Evolutionary conservation across 2,888 invertebrate species (phyloP).

Genomic region (Lasioglossum lativentre): DNA sequence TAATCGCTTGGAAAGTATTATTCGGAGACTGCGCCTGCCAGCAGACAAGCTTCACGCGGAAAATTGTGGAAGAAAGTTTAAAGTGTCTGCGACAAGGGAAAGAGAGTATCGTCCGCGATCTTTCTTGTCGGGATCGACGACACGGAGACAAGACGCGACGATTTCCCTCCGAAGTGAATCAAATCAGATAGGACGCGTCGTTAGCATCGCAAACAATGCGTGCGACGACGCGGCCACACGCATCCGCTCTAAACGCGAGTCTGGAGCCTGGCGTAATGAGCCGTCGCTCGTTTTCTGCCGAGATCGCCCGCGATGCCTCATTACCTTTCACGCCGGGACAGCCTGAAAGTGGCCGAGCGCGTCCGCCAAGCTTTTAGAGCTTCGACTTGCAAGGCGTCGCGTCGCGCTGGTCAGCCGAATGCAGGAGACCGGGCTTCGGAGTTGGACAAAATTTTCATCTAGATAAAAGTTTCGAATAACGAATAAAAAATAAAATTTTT

Average conservation of each 20-base stretch:
- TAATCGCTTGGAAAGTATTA: too few relatives aligned
- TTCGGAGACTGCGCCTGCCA: background rate
- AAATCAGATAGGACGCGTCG: slow-evolving; percentile 43
- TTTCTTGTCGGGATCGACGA: background rate
- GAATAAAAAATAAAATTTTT: too few relatives aligned
- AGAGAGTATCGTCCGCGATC: slow-evolving; percentile 18
- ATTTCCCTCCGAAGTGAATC: slow-evolving; percentile 29
- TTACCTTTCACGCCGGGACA: slow-evolving; percentile 61
- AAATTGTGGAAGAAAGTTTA: background rate
- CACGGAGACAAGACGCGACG: background rate
- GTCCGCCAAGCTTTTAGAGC: slow-evolving; percentile 36
- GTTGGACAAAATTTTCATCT: too few relatives aligned
- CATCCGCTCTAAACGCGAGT: slow-evolving; percentile 42
- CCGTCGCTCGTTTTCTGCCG: slow-evolving; percentile 57
- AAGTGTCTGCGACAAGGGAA: background rate
- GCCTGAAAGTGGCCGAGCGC: slow-evolving; percentile 34
- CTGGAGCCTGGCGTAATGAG: slow-evolving; percentile 55
- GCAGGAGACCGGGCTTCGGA: too few relatives aligned
- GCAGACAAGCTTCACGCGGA: background rate
- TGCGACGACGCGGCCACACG: slow-evolving; percentile 40
- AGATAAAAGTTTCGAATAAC: too few relatives aligned
- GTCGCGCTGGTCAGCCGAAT: background rate
- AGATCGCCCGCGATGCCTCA: slow-evolving; percentile 57
- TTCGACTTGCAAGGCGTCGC: slow-evolving; percentile 11
- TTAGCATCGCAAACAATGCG: slow-evolving; percentile 56